Conservation (phyloP, 2,888 invertebrate genomes). For the Eledona agricola region DNA sequence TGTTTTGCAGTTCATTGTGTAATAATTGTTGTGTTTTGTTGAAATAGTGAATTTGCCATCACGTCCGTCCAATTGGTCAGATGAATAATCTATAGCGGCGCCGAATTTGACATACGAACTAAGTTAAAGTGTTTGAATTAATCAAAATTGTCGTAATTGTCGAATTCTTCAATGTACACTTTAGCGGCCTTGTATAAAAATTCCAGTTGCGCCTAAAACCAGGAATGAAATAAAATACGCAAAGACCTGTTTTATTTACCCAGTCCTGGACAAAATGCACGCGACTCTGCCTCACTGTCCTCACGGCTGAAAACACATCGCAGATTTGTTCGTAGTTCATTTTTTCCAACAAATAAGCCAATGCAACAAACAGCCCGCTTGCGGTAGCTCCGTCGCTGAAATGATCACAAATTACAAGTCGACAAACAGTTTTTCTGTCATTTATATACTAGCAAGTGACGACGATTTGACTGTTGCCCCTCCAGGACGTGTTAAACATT, state of each 20-base stretch:
- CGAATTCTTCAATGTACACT: constrained; percentile 50
- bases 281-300: constrained; percentile 56
- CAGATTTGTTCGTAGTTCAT: constrained; percentile 60
- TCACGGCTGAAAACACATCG: constrained; percentile 60
- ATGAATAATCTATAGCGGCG: too few species aligned
- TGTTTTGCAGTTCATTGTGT: too few species aligned
- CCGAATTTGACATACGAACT: too few species aligned
- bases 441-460: constrained; percentile 55
- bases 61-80: too few species aligned
- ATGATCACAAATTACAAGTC: constrained; percentile 21
- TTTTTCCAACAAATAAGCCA: constrained; percentile 58
- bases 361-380: constrained; percentile 59
- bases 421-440: neutral
- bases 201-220: constrained; percentile 53
- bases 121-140: too few species aligned
- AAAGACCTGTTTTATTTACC: constrained; percentile 44
- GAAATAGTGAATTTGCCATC: too few species aligned
- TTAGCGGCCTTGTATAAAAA: constrained; percentile 54
- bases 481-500: constrained; percentile 44
- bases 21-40: too few species aligned
- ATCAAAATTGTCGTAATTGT: constrained; percentile 54
- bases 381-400: constrained; percentile 60
- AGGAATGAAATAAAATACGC: constrained; percentile 6
- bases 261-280: constrained; percentile 53
- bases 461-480: constrained; percentile 46